Conservation (phyloP, 2,113 vertebrate species). For the Ornithorhynchus anatinus region DNA sequence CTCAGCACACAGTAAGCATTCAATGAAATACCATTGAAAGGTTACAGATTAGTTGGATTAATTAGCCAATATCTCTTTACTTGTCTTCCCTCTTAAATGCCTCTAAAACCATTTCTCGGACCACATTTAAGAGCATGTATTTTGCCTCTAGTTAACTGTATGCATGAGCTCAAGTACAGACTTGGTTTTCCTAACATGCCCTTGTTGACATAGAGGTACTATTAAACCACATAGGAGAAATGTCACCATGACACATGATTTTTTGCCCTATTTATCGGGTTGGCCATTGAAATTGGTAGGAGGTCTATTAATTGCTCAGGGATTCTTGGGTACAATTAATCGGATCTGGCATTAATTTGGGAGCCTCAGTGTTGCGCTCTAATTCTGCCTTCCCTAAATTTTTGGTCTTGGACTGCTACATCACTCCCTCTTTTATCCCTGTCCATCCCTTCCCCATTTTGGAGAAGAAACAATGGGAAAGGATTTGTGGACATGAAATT, state of each 20-base stretch:
- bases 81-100: background rate
- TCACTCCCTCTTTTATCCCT: constrained; percentile 24
- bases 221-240: too few species aligned
- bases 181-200: background rate
- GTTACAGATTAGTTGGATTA: too few species aligned
- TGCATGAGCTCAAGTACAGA: background rate
- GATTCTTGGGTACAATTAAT: background rate
- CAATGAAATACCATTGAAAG: too few species aligned
- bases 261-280: background rate
- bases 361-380: background rate
- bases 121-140: background rate
- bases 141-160: too few species aligned
- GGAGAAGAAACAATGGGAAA: constrained; percentile 24
- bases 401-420: constrained; percentile 12
- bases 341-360: background rate
- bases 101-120: background rate
- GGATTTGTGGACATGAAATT: constrained; percentile 49
- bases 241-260: background rate
- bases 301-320: background rate
- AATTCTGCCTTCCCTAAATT: constrained; percentile 16
- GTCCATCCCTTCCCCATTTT: background rate
- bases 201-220: background rate
- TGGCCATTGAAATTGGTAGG: background rate
- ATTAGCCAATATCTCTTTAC: background rate
- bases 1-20: too few species aligned